A percentile compares a stretch with the other conserved stretches of the same genome.
Evolutionary conservation across 2,888 invertebrate genomes (phyloP).

Genomic region (Tipula confusa): DNA sequence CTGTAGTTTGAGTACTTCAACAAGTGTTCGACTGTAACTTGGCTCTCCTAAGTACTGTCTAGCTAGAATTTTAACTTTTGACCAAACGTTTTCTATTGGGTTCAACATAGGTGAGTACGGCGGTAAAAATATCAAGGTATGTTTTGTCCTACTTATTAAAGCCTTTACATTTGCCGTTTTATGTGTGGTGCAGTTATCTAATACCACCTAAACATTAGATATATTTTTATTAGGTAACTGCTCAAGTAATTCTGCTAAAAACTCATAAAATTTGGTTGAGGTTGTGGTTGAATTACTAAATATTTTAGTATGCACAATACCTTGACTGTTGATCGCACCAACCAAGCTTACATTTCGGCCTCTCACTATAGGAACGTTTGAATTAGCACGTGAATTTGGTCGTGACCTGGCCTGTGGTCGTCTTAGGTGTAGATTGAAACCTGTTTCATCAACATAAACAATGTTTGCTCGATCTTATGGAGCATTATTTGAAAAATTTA

Average conservation of each 20-base stretch:
- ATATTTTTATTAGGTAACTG: not conserved
- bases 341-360: not conserved
- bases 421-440: not conserved
- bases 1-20: too few species aligned
- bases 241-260: not conserved
- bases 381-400: not conserved
- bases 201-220: not conserved
- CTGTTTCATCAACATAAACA: not conserved
- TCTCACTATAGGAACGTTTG: not conserved
- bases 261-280: not conserved
- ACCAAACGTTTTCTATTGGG: not conserved
- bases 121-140: not conserved
- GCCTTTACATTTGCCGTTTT: not conserved
- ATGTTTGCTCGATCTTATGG: not conserved
- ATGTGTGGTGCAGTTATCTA: not conserved
- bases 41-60: too few species aligned
- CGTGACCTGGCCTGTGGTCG: not conserved
- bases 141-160: not conserved
- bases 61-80: not conserved
- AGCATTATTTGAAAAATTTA: not conserved
- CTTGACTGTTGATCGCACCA: not conserved
- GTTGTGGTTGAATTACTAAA: not conserved
- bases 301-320: not conserved
- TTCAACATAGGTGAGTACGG: not conserved
- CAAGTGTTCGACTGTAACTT: too few species aligned